Percentiles rank a stretch among this genome's conserved stretches.
These are phyloP conservation scores for Cygnus atratus DNA, from an alignment of 2,113 vertebrate species.

Conservation along the genomic window DNA sequence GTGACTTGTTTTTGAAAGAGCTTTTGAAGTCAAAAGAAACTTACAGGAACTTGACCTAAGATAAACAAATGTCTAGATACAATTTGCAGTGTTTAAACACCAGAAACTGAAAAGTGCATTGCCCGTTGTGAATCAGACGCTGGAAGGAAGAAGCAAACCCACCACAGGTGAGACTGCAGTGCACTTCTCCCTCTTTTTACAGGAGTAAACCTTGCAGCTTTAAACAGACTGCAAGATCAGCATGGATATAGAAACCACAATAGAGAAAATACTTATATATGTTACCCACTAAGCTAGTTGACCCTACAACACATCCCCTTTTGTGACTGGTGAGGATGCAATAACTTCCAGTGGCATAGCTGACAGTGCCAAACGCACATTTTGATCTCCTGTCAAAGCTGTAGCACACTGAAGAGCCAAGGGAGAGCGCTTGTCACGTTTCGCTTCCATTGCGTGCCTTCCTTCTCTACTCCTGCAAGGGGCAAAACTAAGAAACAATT, in stretches of 20 bases:
- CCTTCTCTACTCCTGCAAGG: fast-evolving
- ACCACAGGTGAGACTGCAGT: neutral
- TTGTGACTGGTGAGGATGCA: fast-evolving
- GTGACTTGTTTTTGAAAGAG: neutral
- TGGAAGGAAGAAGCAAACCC: neutral
- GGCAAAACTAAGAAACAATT: fast-evolving
- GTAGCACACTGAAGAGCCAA: fast-evolving
- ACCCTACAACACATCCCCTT: neutral
- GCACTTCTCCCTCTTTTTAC: neutral
- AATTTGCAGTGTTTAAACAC: neutral
- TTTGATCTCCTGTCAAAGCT: neutral
- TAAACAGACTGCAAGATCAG: neutral
- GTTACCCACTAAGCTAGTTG: neutral
- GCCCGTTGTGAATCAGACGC: neutral
- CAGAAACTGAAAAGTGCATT: neutral
- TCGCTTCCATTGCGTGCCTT: fast-evolving
- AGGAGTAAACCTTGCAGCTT: neutral
- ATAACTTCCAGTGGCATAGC: fast-evolving
- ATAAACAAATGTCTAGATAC: neutral
- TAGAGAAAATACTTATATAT: fast-evolving
- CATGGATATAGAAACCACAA: fast-evolving
- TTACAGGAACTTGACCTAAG: neutral
- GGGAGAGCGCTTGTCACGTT: fast-evolving
- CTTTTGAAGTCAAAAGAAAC: neutral
- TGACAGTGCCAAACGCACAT: neutral